Conservation (phyloP, 1,140 invertebrate species). For the Elymnias hypermnestra region DNA sequence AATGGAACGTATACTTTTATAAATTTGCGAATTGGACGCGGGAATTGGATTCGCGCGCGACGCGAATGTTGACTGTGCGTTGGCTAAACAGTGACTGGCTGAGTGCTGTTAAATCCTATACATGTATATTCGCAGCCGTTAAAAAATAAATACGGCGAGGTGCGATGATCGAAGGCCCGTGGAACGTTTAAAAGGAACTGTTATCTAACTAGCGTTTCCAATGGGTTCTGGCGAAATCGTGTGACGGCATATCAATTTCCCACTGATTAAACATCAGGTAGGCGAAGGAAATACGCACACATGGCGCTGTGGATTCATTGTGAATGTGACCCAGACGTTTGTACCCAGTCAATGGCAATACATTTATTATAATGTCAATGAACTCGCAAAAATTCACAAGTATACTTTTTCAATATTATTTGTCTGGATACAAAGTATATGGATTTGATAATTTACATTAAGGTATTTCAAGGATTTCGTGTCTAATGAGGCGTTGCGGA, state of each 20-base stretch:
- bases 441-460: too few species aligned
- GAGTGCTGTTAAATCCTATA: slow-evolving; percentile 50
- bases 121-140: slow-evolving; percentile 67
- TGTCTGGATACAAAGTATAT: too few species aligned
- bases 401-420: background rate
- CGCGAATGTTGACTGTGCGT: slow-evolving; percentile 49
- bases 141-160: slow-evolving; percentile 66
- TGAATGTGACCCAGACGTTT: background rate
- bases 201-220: slow-evolving; percentile 58
- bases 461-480: too few species aligned
- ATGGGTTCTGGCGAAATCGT: slow-evolving; percentile 26
- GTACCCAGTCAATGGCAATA: background rate
- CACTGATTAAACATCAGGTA: slow-evolving; percentile 1
- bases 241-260: slow-evolving; percentile 23
- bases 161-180: slow-evolving; percentile 59
- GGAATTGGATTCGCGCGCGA: slow-evolving; percentile 47
- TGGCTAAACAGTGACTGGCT: slow-evolving; percentile 62
- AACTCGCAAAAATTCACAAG: background rate
- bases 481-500: too few species aligned
- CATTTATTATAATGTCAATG: too few species aligned
- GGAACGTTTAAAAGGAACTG: slow-evolving; percentile 55
- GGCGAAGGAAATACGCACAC: background rate
- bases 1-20: slow-evolving; percentile 34
- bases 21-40: slow-evolving; percentile 44
- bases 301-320: background rate